Conservation (phyloP, 2,888 invertebrate genomes). For the Drosophila flavopinicola region DNA sequence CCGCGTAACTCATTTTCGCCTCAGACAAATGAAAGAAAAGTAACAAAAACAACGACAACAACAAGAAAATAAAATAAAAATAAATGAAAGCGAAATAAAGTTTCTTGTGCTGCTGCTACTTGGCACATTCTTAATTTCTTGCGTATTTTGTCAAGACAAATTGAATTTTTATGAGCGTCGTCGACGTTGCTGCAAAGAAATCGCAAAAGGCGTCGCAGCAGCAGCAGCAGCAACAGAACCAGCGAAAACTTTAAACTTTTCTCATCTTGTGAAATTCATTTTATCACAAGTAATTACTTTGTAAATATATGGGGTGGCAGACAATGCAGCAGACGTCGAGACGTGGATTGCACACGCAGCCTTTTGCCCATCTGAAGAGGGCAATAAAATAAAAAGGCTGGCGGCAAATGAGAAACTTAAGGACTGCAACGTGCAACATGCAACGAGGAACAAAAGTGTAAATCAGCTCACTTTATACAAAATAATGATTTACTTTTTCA, state of each 20-base stretch:
- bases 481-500: too few relatives aligned
- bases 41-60: constrained; percentile 32
- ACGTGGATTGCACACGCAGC: constrained; percentile 58
- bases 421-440: constrained; percentile 33
- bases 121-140: constrained; percentile 81
- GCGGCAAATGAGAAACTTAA: constrained; percentile 47
- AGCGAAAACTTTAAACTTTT: constrained; percentile 78
- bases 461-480: not conserved
- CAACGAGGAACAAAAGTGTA: constrained; percentile 17
- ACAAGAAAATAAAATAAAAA: constrained; percentile 40
- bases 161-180: constrained; percentile 76
- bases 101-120: constrained; percentile 77
- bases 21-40: constrained; percentile 52
- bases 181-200: constrained; percentile 58
- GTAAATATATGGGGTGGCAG: constrained; percentile 73
- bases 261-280: constrained; percentile 81
- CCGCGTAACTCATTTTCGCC: constrained; percentile 76
- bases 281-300: constrained; percentile 82
- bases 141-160: constrained; percentile 80
- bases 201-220: constrained; percentile 57
- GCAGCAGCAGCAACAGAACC: constrained; percentile 21
- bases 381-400: constrained; percentile 58
- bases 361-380: constrained; percentile 59
- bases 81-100: constrained; percentile 73
- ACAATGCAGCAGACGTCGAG: constrained; percentile 63